Evolutionary conservation across 30 jellyfish, hydroid and myxozoan species (phyloP), one percentile per base, ranked within the genome.

Genomic region (Catostylus mosaicus): DNA sequence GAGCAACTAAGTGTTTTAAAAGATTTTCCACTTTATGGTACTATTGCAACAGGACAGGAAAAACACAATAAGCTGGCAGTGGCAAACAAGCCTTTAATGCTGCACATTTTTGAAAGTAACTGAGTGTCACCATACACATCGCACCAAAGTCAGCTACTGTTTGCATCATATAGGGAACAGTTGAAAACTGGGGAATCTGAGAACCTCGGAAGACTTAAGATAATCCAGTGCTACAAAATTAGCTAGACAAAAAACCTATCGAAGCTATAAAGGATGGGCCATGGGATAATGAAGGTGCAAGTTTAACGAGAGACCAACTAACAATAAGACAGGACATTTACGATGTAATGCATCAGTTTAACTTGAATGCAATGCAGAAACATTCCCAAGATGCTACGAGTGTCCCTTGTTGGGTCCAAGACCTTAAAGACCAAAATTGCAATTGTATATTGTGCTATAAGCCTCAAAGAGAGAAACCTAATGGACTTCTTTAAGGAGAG

Each of bases 31-130:
- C 64, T 0, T 11, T 33, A 11, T 30, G 90, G 76, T 80, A 11
- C 67, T 80, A 80, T 67, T 80, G 90, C 84, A 80, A 47, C 76
- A 33, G 90, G 27, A 20, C 90, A 16, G 90, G 90, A 32, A 35
- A 76, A 32, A 45, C 71, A 34, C 29, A 43, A 18, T 75, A 76
- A 26, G 33, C 67, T 31, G 90, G 76, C 1, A 80, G 45, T 45
- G 50, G 90, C 65, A 80, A 68, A 47, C 47, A 50, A 66, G 45
- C 52, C 62, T 30, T n/a, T 65, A 80, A 80, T 80, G 90, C 51
- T 14, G 84, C 36, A 70, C 90, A 5, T 80, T 38, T 76, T 65
- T 80, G 75, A 80, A 66, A 30, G 90, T 66, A 43, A 66, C 59
- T 27, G 67, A 16, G 14, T 63, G 31, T n/a, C 34, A 40, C 32